Evolutionary conservation across 2,797 vertebrate genomes (phyloP), one percentile per base, ranked within the genome.

Genomic region (Trachurus trachurus): DNA sequence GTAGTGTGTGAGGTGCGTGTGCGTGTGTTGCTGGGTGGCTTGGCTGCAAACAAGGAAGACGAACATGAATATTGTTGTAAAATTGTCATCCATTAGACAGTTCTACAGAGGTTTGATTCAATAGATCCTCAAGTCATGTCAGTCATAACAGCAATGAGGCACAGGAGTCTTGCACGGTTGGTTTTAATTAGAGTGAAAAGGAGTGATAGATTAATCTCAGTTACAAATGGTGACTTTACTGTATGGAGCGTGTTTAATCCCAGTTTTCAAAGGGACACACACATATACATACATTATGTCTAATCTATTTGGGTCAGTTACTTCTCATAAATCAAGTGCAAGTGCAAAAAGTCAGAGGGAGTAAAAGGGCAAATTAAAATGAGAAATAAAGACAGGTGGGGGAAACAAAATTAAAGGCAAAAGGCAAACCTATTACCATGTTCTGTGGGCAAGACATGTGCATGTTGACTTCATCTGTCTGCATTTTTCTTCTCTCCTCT

Each of bases 381-480:
- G 56, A 85, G 74, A 71, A 52, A 68, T 62, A 73, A 64, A 68
- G 34, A 76, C 37, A 78, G 17, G 12, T 7, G 62, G 17, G n/a
- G 42, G 22, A 50, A 74, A 66, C 26, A 54, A 67, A 74, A 69
- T 34, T 72, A 72, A 86, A 88, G 78, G 76, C 74, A 78, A 85
- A 82, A 88, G 82, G 64, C 83, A 88, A 86, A 86, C 77, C 80
- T 81, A 88, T 91, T 91, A 92, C 76, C 87, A 91, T 80, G 88
- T 93, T 93, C 87, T 83, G 69, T 82, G 88, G 80, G 89, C 74
- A 90, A 76, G 83, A 88, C 76, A 67, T 85, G 87, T 59, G 78
- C 71, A 67, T 92, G 90, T 93, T 94, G 92, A 93, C 90, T 93
- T 90, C 91, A 86, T 81, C 84, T 89, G 81, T 90, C 86, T 88